These are phyloP conservation scores for Hippocampus abdominalis DNA, from an alignment of 2,113 vertebrate genomes.

Conservation along the genomic window DNA sequence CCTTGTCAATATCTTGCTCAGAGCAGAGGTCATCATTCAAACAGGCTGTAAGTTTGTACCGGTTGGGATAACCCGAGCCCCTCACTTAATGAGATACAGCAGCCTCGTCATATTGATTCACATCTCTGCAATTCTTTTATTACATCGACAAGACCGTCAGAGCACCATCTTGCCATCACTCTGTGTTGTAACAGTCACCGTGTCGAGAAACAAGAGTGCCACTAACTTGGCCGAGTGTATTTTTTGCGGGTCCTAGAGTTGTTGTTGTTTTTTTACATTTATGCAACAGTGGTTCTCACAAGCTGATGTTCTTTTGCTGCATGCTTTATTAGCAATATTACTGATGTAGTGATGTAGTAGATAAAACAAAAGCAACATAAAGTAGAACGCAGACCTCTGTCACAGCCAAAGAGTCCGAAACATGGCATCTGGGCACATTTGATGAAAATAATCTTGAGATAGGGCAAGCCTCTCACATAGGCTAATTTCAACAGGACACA, in stretches of 20 bases:
- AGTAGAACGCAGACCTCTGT: not conserved
- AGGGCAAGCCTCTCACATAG: no score
- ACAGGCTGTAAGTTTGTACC: slow-evolving; percentile 17
- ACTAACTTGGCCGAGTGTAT: slow-evolving; percentile 18
- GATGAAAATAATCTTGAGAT: not conserved
- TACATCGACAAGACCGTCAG: slow-evolving; percentile 13
- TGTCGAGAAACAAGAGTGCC: not conserved
- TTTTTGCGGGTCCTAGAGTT: not conserved
- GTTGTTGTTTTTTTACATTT: not conserved
- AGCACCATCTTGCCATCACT: not conserved
- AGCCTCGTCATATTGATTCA: slow-evolving; percentile 30
- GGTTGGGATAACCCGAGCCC: slow-evolving; percentile 14
- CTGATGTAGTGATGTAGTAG: no score
- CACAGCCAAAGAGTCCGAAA: not conserved
- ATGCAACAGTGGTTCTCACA: not conserved
- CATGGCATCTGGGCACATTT: not conserved
- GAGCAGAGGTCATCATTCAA: slow-evolving; percentile 31
- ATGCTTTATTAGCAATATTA: not conserved
- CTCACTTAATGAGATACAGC: slow-evolving; percentile 30
- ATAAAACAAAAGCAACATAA: not conserved
- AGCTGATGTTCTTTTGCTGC: not conserved
- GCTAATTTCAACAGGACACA: no score
- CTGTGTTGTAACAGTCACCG: not conserved
- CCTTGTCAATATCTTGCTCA: slow-evolving; percentile 42
- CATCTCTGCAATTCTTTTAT: slow-evolving; percentile 17